Base-by-base conservation (phyloP, 2,797 vertebrate genomes). In the Liparis tanakae region DNA sequence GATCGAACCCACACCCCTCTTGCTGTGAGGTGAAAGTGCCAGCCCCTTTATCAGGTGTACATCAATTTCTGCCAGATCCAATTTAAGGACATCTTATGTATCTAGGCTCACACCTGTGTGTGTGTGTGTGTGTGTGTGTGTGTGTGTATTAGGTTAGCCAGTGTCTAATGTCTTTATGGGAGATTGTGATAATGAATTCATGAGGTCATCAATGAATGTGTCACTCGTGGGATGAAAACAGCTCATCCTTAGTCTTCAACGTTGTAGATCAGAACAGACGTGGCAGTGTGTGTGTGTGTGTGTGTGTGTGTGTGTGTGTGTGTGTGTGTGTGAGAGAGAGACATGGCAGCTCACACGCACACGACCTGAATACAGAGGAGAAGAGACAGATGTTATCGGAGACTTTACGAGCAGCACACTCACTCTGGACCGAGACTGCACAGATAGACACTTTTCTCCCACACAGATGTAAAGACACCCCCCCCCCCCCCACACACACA, bases 201-300 rank as follows among this genome's bases (percentile, higher is more conserved):
- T 67, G 76, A 87, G 76, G 85, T 87, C 83, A 70, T 85, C 85
- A 87, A 85, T 88, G 89, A 83, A 82, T 88, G 82, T 82, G 88
- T 81, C 85, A 87, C 59, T 85, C 75, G 59, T 15, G 15, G 80
- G 80, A 76, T 75, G 70, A 85, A 81, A 79, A 70, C 39, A 33
- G 76, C 79, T 82, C 68, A 78, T 77, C 37, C 36, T 57, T 60
- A 81, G 74, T 86, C 72, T 64, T 81, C 53, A 74, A 48, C 74
- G 83, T 69, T 75, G 80, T 33, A 54, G 82, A 87, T 83, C 76
- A 51, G 77, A 72, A 51, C 55, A 72, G 81, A 88, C 69, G 4
- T 64, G 71, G 3, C 70, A 30, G 83, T 20, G 3, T 51, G 9
- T 36, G 20, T 71, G 59, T 75, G 70, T 70, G 55, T 55, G 50